These are phyloP conservation scores for Pardosa pseudoannulata DNA, from an alignment of 2,888 invertebrate genomes.

Conservation along the genomic window DNA sequence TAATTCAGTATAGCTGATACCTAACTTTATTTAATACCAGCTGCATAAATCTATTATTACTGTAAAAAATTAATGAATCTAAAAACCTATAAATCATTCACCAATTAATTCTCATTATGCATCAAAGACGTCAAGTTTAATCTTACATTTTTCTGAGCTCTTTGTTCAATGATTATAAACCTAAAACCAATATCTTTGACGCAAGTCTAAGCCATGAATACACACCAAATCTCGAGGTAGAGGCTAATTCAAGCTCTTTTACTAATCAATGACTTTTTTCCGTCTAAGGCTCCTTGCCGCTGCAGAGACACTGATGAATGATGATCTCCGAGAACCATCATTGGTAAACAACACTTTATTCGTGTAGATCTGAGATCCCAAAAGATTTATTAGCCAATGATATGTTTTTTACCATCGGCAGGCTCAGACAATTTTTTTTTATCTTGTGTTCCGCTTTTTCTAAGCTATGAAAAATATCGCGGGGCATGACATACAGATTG, in stretches of 20 bases:
- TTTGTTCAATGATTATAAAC: neutral
- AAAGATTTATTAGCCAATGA: conserved; percentile 61
- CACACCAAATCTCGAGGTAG: neutral
- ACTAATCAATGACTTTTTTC: conserved; percentile 54
- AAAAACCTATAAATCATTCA: no score
- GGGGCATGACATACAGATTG: conserved; percentile 14
- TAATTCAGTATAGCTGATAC: no score
- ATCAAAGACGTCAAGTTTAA: neutral
- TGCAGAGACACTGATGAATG: conserved; percentile 47
- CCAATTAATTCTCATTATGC: no score
- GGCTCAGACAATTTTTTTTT: neutral
- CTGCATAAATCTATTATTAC: no score
- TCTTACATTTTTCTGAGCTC: neutral
- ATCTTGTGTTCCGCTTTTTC: neutral
- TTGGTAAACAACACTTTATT: conserved; percentile 67
- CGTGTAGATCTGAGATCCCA: conserved; percentile 52
- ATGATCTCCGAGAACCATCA: conserved; percentile 42
- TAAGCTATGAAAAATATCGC: conserved; percentile 9
- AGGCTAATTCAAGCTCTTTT: neutral
- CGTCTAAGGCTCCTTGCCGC: conserved; percentile 39
- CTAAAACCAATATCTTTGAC: neutral
- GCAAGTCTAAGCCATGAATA: neutral
- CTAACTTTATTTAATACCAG: no score
- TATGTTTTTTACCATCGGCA: neutral
- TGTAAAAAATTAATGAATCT: no score